Conservation (phyloP, 2,888 invertebrate genomes). For the Malthinus flaveolus region DNA sequence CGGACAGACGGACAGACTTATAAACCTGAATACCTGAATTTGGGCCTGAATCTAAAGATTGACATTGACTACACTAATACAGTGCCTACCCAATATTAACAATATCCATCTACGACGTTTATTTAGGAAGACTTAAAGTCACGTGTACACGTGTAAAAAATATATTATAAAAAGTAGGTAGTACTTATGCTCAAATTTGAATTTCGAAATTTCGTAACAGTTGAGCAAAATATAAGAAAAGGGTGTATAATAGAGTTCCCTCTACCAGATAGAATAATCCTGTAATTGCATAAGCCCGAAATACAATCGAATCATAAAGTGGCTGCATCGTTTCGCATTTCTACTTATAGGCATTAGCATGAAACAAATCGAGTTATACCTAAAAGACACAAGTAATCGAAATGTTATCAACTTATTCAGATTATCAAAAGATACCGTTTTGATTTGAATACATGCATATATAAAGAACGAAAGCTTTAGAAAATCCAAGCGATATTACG, state of each 20-base stretch:
- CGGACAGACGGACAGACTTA: too few relatives aligned
- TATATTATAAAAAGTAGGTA: too few relatives aligned
- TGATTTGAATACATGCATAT: constrained; percentile 37
- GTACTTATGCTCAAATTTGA: too few relatives aligned
- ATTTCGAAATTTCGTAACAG: not conserved
- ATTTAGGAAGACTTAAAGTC: too few relatives aligned
- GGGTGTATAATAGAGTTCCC: constrained; percentile 10
- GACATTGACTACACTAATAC: too few relatives aligned
- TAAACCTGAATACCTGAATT: too few relatives aligned
- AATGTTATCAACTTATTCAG: constrained; percentile 37
- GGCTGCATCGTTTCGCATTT: constrained; percentile 27
- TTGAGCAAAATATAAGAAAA: constrained; percentile 8
- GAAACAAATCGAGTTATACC: constrained; percentile 31
- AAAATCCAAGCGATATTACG: constrained; percentile 16
- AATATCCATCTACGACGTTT: too few relatives aligned
- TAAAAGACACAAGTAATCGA: constrained; percentile 34
- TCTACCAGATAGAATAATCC: constrained; percentile 1
- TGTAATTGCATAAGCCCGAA: constrained; percentile 23
- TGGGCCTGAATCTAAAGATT: too few relatives aligned
- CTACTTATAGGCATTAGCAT: constrained; percentile 26
- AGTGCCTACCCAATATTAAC: too few relatives aligned
- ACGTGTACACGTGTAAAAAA: too few relatives aligned
- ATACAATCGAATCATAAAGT: constrained; percentile 29
- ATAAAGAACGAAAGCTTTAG: constrained; percentile 19
- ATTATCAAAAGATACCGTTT: constrained; percentile 35